Evolutionary conservation across 2,888 invertebrate species (phyloP).

Genomic region (Venusia cambrica): DNA sequence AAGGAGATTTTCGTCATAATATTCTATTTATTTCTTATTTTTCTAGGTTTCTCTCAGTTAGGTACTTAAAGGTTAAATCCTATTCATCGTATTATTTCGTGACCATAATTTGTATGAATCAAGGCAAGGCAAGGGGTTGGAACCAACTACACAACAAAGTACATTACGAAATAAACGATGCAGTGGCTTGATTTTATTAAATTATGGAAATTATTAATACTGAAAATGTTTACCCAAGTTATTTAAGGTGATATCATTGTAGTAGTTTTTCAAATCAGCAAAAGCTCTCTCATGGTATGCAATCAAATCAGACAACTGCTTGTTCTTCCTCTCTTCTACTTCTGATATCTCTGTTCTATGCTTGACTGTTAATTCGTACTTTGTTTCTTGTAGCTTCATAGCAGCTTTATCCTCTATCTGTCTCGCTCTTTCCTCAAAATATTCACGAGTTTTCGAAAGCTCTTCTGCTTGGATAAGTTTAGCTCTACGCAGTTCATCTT

Average conservation of each 20-base stretch:
- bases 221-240: conserved; percentile 84
- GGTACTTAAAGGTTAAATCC: too few species aligned
- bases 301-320: conserved; percentile 90
- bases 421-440: conserved; percentile 71
- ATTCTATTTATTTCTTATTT: too few species aligned
- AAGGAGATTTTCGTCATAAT: not conserved
- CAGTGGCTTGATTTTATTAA: not conserved
- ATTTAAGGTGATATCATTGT: conserved; percentile 96
- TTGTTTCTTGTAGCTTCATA: conserved; percentile 86
- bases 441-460: conserved; percentile 80
- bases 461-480: conserved; percentile 89
- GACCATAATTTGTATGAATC: too few species aligned
- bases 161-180: too few species aligned
- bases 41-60: too few species aligned
- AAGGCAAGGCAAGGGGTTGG: too few species aligned
- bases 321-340: conserved; percentile 95
- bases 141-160: too few species aligned
- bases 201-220: not conserved
- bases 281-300: conserved; percentile 92
- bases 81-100: too few species aligned
- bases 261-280: conserved; percentile 95
- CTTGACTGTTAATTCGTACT: conserved; percentile 86
- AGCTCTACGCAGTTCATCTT: conserved; percentile 86
- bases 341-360: conserved; percentile 92
- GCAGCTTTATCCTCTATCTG: conserved; percentile 83